Conservation (phyloP, 2,113 vertebrate genomes). For the Okapia johnstoni region DNA sequence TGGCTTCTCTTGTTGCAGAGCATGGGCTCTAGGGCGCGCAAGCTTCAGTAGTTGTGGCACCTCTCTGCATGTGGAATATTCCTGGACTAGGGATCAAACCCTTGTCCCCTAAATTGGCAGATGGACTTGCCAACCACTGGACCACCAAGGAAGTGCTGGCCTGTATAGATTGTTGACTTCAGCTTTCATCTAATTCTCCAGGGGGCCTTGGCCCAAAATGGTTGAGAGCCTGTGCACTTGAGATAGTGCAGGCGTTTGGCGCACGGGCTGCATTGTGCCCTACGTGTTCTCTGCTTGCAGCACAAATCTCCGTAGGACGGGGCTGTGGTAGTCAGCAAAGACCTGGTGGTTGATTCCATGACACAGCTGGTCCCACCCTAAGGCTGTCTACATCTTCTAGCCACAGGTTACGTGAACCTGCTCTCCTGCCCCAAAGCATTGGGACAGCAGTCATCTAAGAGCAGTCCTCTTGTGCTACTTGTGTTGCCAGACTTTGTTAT, state of each 20-base stretch:
- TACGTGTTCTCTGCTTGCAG: not conserved
- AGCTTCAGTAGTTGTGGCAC: not conserved
- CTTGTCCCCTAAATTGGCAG: not conserved
- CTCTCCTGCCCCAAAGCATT: not conserved
- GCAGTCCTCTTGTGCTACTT: not conserved
- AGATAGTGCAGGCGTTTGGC: not conserved
- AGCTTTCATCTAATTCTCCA: not conserved
- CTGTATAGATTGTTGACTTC: not conserved
- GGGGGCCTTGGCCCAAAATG: not conserved
- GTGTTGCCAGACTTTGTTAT: not conserved
- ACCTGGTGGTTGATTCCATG: not conserved
- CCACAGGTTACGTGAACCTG: not conserved
- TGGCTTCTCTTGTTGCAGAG: not conserved
- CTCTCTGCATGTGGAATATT: not conserved
- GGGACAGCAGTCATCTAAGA: not conserved
- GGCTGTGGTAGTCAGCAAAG: not conserved
- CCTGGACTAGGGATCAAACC: not conserved
- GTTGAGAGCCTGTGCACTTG: not conserved
- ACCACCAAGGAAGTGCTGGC: not conserved
- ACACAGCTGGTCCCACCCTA: not conserved
- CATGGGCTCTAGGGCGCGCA: not conserved
- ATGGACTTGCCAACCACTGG: not conserved
- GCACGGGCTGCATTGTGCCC: not conserved
- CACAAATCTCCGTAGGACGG: not conserved
- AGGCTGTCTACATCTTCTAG: not conserved